A percentile compares a stretch with the other conserved stretches of the same genome.
Conservation (phyloP, 2,797 vertebrate species). For the Lutjanus argentimaculatus region DNA sequence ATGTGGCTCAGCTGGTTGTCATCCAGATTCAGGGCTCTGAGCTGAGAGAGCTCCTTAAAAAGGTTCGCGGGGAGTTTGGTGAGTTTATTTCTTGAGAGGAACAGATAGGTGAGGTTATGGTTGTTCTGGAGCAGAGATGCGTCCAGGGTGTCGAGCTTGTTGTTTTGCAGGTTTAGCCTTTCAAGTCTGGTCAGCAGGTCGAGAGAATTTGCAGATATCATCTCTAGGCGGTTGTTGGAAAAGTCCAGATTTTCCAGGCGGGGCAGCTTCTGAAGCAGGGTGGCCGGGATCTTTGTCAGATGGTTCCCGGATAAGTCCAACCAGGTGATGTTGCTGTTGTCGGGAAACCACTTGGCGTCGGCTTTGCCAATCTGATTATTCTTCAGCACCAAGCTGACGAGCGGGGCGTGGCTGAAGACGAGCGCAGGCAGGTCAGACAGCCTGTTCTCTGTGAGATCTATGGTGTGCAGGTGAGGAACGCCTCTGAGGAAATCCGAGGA, state of each 20-base stretch:
- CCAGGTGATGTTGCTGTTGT: slow-evolving; percentile 77
- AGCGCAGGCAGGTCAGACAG: slow-evolving; percentile 63
- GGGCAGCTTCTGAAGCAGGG: slow-evolving; percentile 70
- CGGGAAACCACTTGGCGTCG: slow-evolving; percentile 70
- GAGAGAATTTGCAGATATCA: slow-evolving; percentile 61
- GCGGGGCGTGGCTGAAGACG: slow-evolving; percentile 79
- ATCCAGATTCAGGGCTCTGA: slow-evolving; percentile 74
- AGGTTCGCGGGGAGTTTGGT: slow-evolving; percentile 67
- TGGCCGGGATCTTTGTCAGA: slow-evolving; percentile 55
- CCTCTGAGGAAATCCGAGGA: slow-evolving; percentile 78
- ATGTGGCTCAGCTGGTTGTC: slow-evolving; percentile 80
- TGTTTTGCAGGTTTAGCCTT: slow-evolving; percentile 79
- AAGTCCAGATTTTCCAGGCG: slow-evolving; percentile 80
- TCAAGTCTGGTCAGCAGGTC: slow-evolving; percentile 69
- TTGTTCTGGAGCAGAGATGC: slow-evolving; percentile 50
- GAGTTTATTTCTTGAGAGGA: slow-evolving; percentile 77
- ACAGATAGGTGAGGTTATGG: slow-evolving; percentile 75
- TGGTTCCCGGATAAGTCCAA: slow-evolving; percentile 82
- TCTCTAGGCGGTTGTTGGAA: slow-evolving; percentile 76
- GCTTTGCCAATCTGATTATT: slow-evolving; percentile 72
- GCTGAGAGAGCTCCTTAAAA: slow-evolving; percentile 70
- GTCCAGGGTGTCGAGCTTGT: slow-evolving; percentile 78
- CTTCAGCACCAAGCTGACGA: slow-evolving; percentile 80
- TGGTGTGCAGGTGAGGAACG: slow-evolving; percentile 71
- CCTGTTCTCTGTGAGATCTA: slow-evolving; percentile 83